A percentile compares a stretch with the other conserved stretches of the same genome.
Evolutionary conservation across 2,888 invertebrate genomes (phyloP).

Genomic region (Apamea monoglypha): DNA sequence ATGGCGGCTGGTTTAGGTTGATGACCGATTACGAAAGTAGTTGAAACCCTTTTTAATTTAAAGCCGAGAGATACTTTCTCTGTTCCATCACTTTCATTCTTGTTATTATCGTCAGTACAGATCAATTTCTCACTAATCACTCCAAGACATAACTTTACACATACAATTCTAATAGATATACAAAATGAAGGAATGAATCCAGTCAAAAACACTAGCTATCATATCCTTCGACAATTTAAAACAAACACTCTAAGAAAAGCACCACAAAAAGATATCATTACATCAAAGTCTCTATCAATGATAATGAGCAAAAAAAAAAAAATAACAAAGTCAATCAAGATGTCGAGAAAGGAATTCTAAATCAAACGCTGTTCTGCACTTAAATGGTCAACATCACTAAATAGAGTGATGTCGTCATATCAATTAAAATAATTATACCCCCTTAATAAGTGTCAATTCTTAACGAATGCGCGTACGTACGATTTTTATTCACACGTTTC

Average conservation of each 20-base stretch:
- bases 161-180: neutral
- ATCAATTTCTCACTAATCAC: neutral
- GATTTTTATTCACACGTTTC: slow-evolving; percentile 90
- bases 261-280: slow-evolving; percentile 64
- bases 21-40: slow-evolving; percentile 53
- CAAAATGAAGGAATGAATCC: neutral
- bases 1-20: slow-evolving; percentile 44
- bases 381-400: slow-evolving; percentile 82
- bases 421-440: slow-evolving; percentile 90
- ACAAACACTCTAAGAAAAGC: slow-evolving; percentile 39
- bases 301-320: slow-evolving; percentile 69
- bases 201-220: slow-evolving; percentile 29
- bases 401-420: slow-evolving; percentile 89
- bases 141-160: slow-evolving; percentile 6
- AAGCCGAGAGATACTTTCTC: slow-evolving; percentile 9
- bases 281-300: slow-evolving; percentile 64
- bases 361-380: slow-evolving; percentile 83
- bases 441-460: slow-evolving; percentile 90
- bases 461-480: slow-evolving; percentile 90
- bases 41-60: slow-evolving; percentile 43
- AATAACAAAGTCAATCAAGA: slow-evolving; percentile 69
- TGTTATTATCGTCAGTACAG: neutral
- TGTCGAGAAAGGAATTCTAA: slow-evolving; percentile 81
- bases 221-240: slow-evolving; percentile 45
- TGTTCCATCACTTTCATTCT: neutral